Conservation (phyloP, 2,797 vertebrate species). For the Leuciscus waleckii region DNA sequence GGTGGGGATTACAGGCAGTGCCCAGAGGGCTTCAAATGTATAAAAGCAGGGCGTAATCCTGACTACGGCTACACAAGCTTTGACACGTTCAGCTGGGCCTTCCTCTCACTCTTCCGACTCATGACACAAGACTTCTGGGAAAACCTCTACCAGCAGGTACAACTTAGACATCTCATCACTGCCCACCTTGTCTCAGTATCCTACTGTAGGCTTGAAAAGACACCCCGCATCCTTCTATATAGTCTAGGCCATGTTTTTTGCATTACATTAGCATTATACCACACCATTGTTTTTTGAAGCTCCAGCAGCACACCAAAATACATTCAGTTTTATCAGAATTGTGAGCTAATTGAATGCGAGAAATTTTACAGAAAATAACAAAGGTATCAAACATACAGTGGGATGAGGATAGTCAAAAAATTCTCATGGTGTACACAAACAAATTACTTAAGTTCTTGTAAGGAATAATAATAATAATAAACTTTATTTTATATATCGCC, state of each 20-base stretch:
- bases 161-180: not conserved
- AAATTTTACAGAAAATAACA: not conserved
- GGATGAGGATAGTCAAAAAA: not conserved
- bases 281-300: not conserved
- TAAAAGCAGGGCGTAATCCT: slow-evolving; percentile 93
- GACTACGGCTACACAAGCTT: slow-evolving; percentile 98
- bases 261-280: not conserved
- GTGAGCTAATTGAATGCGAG: not conserved
- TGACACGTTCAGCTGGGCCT: slow-evolving; percentile 97
- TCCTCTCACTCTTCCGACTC: slow-evolving; percentile 95
- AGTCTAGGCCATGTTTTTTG: not conserved
- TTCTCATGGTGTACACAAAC: not conserved
- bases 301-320: not conserved
- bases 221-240: not conserved
- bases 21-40: slow-evolving; percentile 90
- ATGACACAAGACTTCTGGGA: slow-evolving; percentile 99
- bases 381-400: not conserved
- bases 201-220: not conserved
- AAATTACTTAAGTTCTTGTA: too few relatives aligned
- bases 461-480: too few relatives aligned
- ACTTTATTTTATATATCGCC: too few relatives aligned
- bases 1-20: slow-evolving; percentile 83
- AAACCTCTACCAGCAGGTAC: slow-evolving; percentile 96
- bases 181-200: not conserved
- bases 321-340: not conserved